Evolutionary conservation across 2,888 invertebrate species (phyloP).

Genomic region (Fragum whitleyi): DNA sequence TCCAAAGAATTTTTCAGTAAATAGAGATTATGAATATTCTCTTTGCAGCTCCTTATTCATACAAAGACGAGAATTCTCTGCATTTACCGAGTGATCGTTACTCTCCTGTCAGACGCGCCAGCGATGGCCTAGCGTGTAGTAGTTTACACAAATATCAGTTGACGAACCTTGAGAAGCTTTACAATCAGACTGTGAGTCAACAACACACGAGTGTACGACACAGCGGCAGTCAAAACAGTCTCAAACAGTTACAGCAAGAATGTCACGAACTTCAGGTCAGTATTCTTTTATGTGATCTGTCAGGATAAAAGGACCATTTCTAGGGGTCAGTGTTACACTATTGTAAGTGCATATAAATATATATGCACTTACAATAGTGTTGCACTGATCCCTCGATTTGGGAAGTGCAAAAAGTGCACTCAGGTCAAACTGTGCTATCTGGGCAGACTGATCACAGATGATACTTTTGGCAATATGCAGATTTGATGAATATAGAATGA

Average conservation of each 20-base stretch:
- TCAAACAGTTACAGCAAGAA: conserved; percentile 90
- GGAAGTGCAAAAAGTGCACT: no score
- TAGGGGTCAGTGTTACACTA: no score
- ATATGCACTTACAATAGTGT: no score
- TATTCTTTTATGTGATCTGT: not conserved
- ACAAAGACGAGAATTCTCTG: conserved; percentile 87
- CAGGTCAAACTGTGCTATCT: no score
- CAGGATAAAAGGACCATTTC: no score
- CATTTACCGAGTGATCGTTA: conserved; percentile 90
- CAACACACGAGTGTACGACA: conserved; percentile 71
- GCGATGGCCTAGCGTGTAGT: conserved; percentile 89
- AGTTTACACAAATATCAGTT: conserved; percentile 81
- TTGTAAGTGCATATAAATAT: no score
- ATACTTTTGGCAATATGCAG: no score
- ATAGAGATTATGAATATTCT: no score
- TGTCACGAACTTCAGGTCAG: conserved; percentile 91
- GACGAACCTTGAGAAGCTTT: conserved; percentile 85
- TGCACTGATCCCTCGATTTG: no score
- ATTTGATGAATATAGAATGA: no score
- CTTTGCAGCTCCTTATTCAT: conserved; percentile 87
- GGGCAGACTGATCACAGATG: no score
- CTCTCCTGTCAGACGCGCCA: conserved; percentile 95
- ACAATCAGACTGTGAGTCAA: conserved; percentile 87
- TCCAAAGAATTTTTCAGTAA: no score
- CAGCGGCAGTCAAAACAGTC: conserved; percentile 81